Evolutionary conservation across 2,888 invertebrate species (phyloP), one percentile per base, ranked within the genome.

Genomic region (Tuberolachnus salignus): DNA sequence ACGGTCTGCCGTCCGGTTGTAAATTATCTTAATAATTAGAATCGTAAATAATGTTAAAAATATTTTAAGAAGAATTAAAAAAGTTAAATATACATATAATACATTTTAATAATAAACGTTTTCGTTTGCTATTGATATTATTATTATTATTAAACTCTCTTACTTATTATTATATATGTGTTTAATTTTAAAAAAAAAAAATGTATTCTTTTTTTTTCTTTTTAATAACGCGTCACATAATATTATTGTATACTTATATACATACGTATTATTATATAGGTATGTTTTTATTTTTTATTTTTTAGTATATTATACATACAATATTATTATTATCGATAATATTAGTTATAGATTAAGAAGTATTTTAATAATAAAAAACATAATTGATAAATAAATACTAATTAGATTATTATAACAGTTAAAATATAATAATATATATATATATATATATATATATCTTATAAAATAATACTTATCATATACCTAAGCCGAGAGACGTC

Each of bases 1-100:
- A 78, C 78, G 78, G 78, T 78, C 78, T 26, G 78, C 49, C 21
- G 8, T 67, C 3, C 46, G 67, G 78, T 78, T 75, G 1, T 75
- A 1, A n/a, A n/a, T n/a, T 78, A 78, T 57, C 66, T 55, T 74
- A 71, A 71, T 71, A 74, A 74, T 55, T 75, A 75, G 67, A 75
- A 67, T 67, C 66, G 66, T 75, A 67, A 21, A 64, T 57, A 10
- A 59, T 78, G 49, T 59, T 8, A 46, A 46, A 34, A 34, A 34
- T 34, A 78, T 66, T 78, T 59, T 69, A 78, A 78, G 75, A 23
- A n/a, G 44, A 59, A 53, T 53, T 16, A 55, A 46, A 13, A 46
- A 46, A 46, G 6, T 46, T 46, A 13, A 8, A 44, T 46, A 46
- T 13, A 46, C 2, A 10, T 46, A 10, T 46, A 46, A 46, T 13